Evolutionary conservation across 2,888 invertebrate species (phyloP).

Genomic region (Neelides folsomi): DNA sequence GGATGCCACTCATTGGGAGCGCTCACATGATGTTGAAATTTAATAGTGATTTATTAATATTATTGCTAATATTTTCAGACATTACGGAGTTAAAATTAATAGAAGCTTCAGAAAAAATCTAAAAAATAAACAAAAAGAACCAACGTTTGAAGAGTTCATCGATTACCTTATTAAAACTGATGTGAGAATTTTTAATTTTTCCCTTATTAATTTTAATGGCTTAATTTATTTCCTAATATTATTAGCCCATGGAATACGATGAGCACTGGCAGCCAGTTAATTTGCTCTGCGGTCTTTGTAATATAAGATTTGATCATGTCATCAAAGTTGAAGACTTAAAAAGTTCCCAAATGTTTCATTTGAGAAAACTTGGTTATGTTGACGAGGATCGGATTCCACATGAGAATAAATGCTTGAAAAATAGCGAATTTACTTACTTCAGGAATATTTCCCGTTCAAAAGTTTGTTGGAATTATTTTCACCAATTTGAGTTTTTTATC

Average conservation of each 20-base stretch:
- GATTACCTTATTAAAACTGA: conserved; percentile 25
- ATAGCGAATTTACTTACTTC: neutral
- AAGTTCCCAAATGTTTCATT: conserved; percentile 2
- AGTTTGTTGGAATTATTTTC: neutral
- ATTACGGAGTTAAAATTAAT: conserved; percentile 23
- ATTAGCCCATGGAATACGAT: conserved; percentile 22
- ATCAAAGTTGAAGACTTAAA: conserved; percentile 22
- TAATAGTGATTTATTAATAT: no score
- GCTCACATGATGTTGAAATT: no score
- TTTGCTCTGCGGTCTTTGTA: conserved; percentile 24
- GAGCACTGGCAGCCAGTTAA: conserved; percentile 30
- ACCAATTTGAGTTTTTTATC: no score
- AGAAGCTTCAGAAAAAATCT: conserved; percentile 16
- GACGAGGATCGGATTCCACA: neutral
- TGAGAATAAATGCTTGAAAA: conserved; percentile 2
- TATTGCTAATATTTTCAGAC: conserved; percentile 10
- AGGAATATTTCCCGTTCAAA: conserved; percentile 5
- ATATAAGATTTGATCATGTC: conserved; percentile 19
- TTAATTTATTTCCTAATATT: no score
- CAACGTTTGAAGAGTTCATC: conserved; percentile 28
- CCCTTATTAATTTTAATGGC: no score
- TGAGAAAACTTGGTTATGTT: conserved; percentile 11
- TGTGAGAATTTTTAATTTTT: no score
- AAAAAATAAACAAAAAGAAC: conserved; percentile 22
- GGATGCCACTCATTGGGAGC: no score